Conservation (phyloP, 2,888 invertebrate genomes). For the Sclerodermus sp. region DNA sequence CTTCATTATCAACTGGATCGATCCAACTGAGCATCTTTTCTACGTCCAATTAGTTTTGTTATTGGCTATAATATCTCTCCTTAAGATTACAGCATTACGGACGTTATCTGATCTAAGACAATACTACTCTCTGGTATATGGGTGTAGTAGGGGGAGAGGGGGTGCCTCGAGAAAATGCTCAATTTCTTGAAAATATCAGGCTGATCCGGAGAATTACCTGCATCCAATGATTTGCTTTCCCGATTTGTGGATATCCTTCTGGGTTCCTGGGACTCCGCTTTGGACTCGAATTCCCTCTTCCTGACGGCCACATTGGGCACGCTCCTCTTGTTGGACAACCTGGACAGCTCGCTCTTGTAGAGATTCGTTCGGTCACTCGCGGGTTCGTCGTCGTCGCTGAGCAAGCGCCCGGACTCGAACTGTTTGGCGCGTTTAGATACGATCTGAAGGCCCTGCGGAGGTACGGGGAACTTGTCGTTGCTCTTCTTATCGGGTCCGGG, state of each 20-base stretch:
- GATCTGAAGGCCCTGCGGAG: constrained; percentile 63
- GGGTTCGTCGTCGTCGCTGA: constrained; percentile 61
- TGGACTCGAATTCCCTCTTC: constrained; percentile 72
- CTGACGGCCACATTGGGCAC: constrained; percentile 76
- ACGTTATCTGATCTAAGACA: too few species aligned
- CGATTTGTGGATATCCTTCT: constrained; percentile 50
- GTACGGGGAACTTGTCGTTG: constrained; percentile 46
- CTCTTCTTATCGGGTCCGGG: constrained; percentile 51
- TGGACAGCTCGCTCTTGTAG: constrained; percentile 69
- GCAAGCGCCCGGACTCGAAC: constrained; percentile 69
- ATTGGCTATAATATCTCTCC: too few species aligned
- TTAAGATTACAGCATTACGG: too few species aligned
- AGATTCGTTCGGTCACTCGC: constrained; percentile 67
- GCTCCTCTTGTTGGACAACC: constrained; percentile 68
- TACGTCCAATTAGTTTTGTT: too few species aligned
- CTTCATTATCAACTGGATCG: too few species aligned
- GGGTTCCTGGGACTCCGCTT: constrained; percentile 58
- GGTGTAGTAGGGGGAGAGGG: too few species aligned
- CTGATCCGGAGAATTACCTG: constrained; percentile 57
- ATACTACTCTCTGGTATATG: too few species aligned
- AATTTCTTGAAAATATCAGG: too few species aligned
- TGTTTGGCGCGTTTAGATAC: constrained; percentile 75
- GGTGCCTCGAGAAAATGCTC: too few species aligned
- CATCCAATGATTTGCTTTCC: constrained; percentile 63
- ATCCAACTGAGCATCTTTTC: too few species aligned